These are phyloP conservation scores for Cataglyphis cursor DNA, from an alignment of 2,888 invertebrate genomes.

Conservation along the genomic window DNA sequence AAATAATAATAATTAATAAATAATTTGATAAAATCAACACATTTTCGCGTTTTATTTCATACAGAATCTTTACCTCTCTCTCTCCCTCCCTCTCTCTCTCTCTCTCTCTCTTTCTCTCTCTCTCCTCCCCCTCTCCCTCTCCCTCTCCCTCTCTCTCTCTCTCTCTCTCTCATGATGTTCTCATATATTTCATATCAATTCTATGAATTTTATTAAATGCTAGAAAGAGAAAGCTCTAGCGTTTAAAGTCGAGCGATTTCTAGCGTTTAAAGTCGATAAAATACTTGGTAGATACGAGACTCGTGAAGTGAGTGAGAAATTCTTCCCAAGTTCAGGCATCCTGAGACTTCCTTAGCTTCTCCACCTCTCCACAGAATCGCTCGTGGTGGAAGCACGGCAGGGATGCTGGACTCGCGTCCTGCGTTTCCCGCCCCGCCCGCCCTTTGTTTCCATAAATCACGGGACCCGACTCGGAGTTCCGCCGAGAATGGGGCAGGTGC, in stretches of 20 bases:
- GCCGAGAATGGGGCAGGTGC: slow-evolving; percentile 86
- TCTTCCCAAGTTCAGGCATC: slow-evolving; percentile 36
- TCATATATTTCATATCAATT: neutral
- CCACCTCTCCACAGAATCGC: slow-evolving; percentile 35
- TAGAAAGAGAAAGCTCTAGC: neutral
- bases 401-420: slow-evolving; percentile 53
- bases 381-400: slow-evolving; percentile 48
- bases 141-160: no score
- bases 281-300: neutral
- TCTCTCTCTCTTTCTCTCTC: no score
- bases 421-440: slow-evolving; percentile 74
- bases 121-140: no score
- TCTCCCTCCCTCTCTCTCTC: no score
- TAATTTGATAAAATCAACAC: neutral
- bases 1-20: slow-evolving; percentile 14
- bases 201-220: neutral
- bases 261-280: neutral
- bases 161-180: no score
- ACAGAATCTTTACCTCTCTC: slow-evolving; percentile 22
- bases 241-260: neutral
- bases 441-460: slow-evolving; percentile 83
- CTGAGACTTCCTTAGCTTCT: slow-evolving; percentile 20
- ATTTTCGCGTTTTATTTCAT: slow-evolving; percentile 29
- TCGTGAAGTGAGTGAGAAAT: slow-evolving; percentile 5
- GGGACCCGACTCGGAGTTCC: slow-evolving; percentile 66